Conservation (phyloP, 2,797 vertebrate species). For the Melanotaenia parkinsoni region DNA sequence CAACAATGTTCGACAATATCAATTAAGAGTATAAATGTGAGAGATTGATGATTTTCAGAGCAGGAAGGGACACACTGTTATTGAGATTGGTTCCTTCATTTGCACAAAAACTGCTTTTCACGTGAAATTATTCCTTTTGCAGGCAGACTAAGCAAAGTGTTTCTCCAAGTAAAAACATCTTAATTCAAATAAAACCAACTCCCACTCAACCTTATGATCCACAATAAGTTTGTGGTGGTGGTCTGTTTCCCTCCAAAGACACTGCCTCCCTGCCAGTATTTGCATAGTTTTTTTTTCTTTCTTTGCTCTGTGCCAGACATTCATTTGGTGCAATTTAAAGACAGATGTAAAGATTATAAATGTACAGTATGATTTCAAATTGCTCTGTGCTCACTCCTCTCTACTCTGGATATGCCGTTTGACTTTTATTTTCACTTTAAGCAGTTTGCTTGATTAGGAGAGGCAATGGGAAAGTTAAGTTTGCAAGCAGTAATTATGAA, state of each 20-base stretch:
- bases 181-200: not conserved
- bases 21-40: constrained; percentile 12
- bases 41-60: constrained; percentile 36
- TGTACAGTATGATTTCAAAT: not conserved
- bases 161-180: not conserved
- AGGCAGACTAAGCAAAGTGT: not conserved
- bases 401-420: not conserved
- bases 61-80: constrained; percentile 24
- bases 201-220: not conserved
- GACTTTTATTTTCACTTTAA: not conserved
- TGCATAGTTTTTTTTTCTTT: not conserved
- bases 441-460: not conserved
- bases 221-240: too few species aligned
- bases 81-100: constrained; percentile 32
- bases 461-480: not conserved
- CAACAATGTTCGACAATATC: constrained; percentile 31
- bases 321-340: not conserved
- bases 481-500: not conserved
- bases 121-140: not conserved
- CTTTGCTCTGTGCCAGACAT: not conserved
- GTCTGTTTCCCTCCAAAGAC: not conserved
- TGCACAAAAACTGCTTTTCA: not conserved
- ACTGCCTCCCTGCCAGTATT: not conserved
- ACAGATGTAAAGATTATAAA: not conserved
- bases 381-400: not conserved